These are phyloP conservation scores for Drosophila mimetica DNA, from an alignment of 2,888 invertebrate genomes.

Conservation along the genomic window DNA sequence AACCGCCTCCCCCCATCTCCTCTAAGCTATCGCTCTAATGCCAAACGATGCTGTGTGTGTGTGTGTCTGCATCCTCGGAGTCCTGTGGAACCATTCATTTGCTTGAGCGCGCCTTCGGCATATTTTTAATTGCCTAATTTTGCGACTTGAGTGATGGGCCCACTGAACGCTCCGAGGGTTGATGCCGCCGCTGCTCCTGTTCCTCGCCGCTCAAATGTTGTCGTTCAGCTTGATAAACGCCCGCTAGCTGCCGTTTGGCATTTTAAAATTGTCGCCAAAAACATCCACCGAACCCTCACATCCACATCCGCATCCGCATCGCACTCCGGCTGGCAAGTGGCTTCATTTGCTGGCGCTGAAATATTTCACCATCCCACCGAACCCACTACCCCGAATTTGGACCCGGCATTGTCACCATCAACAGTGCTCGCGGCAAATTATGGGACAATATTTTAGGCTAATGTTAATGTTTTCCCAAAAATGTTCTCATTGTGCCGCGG, in stretches of 20 bases:
- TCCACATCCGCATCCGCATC: conserved; percentile 4
- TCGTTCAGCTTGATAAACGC: conserved; percentile 81
- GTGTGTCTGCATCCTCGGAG: conserved; percentile 18
- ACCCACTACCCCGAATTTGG: conserved; percentile 26
- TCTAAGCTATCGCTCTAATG: conserved; percentile 61
- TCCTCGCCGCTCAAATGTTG: conserved; percentile 53
- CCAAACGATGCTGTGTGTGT: conserved; percentile 38
- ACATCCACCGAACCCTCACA: conserved; percentile 38
- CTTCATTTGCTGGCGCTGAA: conserved; percentile 74
- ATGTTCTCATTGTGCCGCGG: conserved; percentile 73
- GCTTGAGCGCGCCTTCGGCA: conserved; percentile 81
- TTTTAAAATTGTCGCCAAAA: conserved; percentile 81
- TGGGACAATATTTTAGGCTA: conserved; percentile 83
- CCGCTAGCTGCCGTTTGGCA: conserved; percentile 71
- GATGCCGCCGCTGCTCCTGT: conserved; percentile 34
- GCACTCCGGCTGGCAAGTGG: conserved; percentile 63
- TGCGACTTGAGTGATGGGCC: conserved; percentile 83
- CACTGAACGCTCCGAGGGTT: conserved; percentile 67
- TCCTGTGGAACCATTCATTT: conserved; percentile 62
- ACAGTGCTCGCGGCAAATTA: conserved; percentile 81
- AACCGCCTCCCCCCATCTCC: conserved; percentile 24
- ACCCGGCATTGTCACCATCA: conserved; percentile 63
- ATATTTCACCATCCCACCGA: conserved; percentile 61
- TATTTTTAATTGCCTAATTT: conserved; percentile 85
- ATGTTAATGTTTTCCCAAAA: conserved; percentile 82